A percentile compares a stretch with the other conserved stretches of the same genome.
phyloP scores from a whole-genome alignment of 2,113 vertebrate genomes.

The Spheniscus mendiculus region DNA sequence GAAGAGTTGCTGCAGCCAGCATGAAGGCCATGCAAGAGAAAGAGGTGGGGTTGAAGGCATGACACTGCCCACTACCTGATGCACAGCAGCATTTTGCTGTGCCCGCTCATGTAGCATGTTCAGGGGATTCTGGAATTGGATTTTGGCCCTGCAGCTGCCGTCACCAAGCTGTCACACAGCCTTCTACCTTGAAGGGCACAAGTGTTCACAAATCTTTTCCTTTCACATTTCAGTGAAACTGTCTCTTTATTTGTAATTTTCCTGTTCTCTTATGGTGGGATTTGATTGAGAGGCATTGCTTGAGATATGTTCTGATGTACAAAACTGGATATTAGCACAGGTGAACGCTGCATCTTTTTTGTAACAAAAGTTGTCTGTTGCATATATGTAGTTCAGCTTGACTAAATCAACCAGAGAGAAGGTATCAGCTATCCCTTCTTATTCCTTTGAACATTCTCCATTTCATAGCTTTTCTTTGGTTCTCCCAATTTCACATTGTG shows the following conservation, averaged over 20 bases:
- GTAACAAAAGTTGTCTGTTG: not conserved
- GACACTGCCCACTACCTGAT: fast-evolving
- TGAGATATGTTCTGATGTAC: not conserved
- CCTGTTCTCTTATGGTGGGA: not conserved
- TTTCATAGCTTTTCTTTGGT: not conserved
- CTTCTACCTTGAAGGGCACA: not conserved
- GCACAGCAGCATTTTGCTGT: not conserved
- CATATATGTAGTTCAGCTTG: not conserved
- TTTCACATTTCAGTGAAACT: not conserved
- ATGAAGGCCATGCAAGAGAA: not conserved
- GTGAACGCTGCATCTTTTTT: not conserved
- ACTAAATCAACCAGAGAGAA: not conserved
- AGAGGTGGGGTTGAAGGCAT: not conserved
- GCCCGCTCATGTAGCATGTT: fast-evolving
- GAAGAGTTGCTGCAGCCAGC: not conserved
- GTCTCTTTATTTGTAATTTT: not conserved
- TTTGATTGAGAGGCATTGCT: not conserved
- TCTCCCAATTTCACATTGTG: not conserved
- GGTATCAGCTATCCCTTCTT: not conserved
- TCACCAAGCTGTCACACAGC: not conserved
- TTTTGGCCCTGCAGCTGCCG: not conserved
- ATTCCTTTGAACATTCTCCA: not conserved
- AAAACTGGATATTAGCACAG: not conserved
- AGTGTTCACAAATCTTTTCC: not conserved
- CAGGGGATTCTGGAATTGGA: not conserved